Evolutionary conservation across 2,113 vertebrate species (phyloP).

Genomic region (Seriola aureovittata): DNA sequence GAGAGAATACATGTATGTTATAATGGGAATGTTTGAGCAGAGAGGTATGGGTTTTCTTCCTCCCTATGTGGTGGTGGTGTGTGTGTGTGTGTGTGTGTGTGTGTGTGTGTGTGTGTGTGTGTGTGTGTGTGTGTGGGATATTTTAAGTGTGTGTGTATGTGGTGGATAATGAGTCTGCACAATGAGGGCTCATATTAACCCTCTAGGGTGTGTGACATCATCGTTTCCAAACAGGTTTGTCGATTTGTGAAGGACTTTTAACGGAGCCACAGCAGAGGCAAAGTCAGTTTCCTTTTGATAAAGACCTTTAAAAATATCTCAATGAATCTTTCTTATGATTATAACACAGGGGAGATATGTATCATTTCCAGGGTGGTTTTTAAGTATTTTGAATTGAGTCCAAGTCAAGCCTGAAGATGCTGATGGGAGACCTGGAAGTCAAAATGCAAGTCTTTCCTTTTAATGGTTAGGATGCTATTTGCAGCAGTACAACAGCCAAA

Average conservation of each 20-base stretch:
- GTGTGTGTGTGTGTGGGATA: conserved; percentile 24
- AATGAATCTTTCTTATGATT: background rate
- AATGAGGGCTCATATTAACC: conserved; percentile 68
- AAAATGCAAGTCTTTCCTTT: conserved; percentile 3
- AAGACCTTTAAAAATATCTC: background rate
- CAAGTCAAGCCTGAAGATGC: background rate
- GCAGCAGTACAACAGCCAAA: background rate
- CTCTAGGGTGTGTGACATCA: conserved; percentile 71
- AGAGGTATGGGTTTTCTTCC: conserved; percentile 28
- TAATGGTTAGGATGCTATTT: background rate
- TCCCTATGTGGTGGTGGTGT: background rate
- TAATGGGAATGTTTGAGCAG: conserved; percentile 34
- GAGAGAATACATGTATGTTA: conserved; percentile 25
- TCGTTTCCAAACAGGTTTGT: conserved; percentile 68
- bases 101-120: conserved; percentile 7
- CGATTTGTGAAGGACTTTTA: conserved; percentile 37
- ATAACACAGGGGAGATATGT: background rate
- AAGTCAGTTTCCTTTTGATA: conserved; percentile 16
- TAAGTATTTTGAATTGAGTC: background rate
- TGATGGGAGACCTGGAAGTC: background rate
- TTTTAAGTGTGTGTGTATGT: conserved; percentile 35
- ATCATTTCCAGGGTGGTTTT: background rate
- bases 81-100: conserved; percentile 32
- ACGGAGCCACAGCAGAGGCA: conserved; percentile 9
- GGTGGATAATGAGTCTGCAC: conserved; percentile 66